Percentiles rank a stretch among this genome's conserved stretches.
Conservation (phyloP, 2,888 invertebrate species). For the Erebia aethiops region DNA sequence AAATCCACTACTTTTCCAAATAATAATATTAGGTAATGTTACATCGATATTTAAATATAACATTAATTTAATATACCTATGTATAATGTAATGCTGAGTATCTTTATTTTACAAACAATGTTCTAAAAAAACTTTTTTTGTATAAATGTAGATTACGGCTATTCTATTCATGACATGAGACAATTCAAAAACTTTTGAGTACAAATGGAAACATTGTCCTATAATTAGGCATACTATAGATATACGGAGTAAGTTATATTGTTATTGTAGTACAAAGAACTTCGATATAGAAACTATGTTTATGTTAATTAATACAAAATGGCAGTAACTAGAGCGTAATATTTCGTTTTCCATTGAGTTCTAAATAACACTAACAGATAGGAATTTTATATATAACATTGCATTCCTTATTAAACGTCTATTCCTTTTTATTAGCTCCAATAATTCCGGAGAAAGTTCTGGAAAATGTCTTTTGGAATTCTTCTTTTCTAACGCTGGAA, state of each 20-base stretch:
- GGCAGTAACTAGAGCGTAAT: conserved; percentile 47
- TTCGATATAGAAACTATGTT: conserved; percentile 36
- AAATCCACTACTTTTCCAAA: not conserved
- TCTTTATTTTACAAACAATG: not conserved
- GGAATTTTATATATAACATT: not conserved
- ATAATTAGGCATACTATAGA: conserved; percentile 13
- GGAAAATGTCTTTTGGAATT: not conserved
- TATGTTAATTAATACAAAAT: conserved; percentile 43
- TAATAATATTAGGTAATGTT: not conserved
- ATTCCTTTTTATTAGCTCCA: not conserved
- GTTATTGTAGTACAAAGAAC: conserved; percentile 37
- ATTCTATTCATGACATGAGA: conserved; percentile 36
- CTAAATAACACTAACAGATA: not conserved
- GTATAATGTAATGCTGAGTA: not conserved
- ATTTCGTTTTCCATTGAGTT: conserved; percentile 27
- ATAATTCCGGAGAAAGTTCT: not conserved
- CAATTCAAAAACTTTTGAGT: conserved; percentile 33
- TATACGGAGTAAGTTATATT: conserved; percentile 34
- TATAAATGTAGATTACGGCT: conserved; percentile 29
- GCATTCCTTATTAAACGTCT: not conserved
- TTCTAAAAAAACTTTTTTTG: not conserved
- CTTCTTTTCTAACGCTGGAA: not conserved
- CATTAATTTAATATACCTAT: not conserved
- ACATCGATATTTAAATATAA: not conserved
- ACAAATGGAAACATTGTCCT: conserved; percentile 31